Evolutionary conservation across 2,113 vertebrate species (phyloP).

Genomic region (Gavialis gangeticus): DNA sequence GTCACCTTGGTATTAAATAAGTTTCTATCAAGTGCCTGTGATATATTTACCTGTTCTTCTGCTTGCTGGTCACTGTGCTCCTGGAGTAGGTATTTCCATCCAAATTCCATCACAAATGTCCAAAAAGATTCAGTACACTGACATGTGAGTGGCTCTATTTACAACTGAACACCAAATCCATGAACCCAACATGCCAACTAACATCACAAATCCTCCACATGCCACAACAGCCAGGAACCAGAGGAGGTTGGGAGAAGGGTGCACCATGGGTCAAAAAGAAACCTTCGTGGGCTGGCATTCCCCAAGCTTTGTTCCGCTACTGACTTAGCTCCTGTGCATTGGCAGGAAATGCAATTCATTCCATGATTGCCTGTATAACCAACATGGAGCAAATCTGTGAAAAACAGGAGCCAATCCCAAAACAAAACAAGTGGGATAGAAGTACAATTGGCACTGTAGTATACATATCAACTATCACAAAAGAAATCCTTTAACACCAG

Average conservation of each 20-base stretch:
- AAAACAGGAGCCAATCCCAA: neutral
- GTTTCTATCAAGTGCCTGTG: neutral
- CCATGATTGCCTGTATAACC: neutral
- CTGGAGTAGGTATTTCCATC: neutral
- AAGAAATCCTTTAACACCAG: neutral
- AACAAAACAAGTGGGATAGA: neutral
- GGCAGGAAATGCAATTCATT: neutral
- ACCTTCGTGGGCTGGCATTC: neutral
- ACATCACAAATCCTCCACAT: neutral
- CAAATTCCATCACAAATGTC: constrained; percentile 3
- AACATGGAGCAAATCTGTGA: neutral
- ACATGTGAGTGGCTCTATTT: neutral
- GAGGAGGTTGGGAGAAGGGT: neutral
- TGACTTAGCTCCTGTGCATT: neutral
- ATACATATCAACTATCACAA: neutral
- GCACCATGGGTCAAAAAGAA: neutral
- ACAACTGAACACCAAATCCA: neutral
- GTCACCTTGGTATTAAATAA: constrained; percentile 14
- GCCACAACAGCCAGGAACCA: no score
- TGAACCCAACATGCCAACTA: constrained; percentile 6
- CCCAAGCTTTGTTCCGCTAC: neutral
- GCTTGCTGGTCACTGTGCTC: neutral
- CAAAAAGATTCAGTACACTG: constrained; percentile 10
- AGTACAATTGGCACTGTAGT: neutral
- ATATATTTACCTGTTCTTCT: neutral